Base-by-base conservation (phyloP, 2,797 vertebrate genomes). In the Crossoptilon crossoptilon region DNA sequence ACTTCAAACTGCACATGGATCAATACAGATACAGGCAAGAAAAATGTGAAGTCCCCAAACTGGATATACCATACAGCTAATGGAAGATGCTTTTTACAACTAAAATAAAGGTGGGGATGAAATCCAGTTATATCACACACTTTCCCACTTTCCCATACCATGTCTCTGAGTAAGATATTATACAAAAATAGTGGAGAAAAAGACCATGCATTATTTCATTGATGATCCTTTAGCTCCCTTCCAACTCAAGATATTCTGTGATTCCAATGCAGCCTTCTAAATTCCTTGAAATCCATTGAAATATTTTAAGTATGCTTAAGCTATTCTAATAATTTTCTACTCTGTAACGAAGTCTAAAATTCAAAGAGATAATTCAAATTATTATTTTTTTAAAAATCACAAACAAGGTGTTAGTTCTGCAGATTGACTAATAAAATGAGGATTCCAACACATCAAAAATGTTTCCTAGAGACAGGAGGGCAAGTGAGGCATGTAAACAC, bases 1-100 rank as follows among this genome's bases (percentile, higher is more conserved):
- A 66, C 75, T 94, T 43, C 64, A 79, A 88, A 91, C 81, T 87
- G 46, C 43, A 46, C 48, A 58, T 63, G 39, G 35, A 92, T 88
- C 33, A 69, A 89, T 90, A 88, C 18, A 1, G 39, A 87, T 88
- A 68, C 29, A 73, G 70, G 56, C 37, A 92, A 31, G 43, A 93
- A 91, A 96, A 95, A 53, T 14, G 35, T 59, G 80, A 69, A 67
- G n/a, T 21, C 14, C 37, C 21, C 70, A 49, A 46, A 89, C 41
- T 86, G 46, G 51, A 92, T 87, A 89, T 91, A 29, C 60, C 33
- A 74, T 33, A 46, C 9, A 71, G 21, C 77, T 75, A 87, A 51
- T 60, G 12, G 55, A 94, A 90, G 51, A 51, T 66, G 17, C 24
- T 31, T 89, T 91, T 55, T 84, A 76, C 51, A 84, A 72, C 14